phyloP scores from a whole-genome alignment of 2,113 vertebrate genomes.

The Perognathus longimembris region DNA sequence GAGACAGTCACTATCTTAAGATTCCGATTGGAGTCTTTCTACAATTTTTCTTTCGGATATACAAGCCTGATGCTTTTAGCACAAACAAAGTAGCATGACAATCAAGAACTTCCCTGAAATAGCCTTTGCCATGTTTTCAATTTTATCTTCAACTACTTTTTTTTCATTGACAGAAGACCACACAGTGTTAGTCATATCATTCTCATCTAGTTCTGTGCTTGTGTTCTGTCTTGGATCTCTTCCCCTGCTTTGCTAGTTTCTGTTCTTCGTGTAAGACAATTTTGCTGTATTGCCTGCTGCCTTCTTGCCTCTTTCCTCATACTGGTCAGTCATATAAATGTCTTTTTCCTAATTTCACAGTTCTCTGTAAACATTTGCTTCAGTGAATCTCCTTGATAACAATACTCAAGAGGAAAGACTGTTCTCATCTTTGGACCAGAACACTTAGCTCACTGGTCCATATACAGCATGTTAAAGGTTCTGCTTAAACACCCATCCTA shows the following conservation, averaged over 20 bases:
- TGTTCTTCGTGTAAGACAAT: background rate
- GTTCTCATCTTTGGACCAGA: background rate
- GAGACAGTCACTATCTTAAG: background rate
- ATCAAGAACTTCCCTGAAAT: background rate
- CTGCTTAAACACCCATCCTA: background rate
- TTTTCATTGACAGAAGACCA: background rate
- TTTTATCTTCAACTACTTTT: background rate
- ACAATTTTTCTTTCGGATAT: background rate
- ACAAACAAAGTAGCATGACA: background rate
- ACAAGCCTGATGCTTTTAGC: background rate
- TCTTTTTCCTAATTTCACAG: slow-evolving; percentile 17
- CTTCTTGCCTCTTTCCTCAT: background rate
- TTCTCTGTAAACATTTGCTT: background rate
- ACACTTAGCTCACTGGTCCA: background rate
- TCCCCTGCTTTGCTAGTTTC: slow-evolving; percentile 8
- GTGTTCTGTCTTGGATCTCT: background rate
- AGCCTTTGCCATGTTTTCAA: background rate
- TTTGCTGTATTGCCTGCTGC: background rate
- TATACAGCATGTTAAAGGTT: background rate
- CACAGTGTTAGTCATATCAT: background rate
- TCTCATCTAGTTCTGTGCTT: background rate
- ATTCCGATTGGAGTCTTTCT: background rate
- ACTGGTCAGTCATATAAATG: background rate
- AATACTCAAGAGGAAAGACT: background rate
- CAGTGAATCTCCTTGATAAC: background rate